phyloP scores from a whole-genome alignment of 2,797 vertebrate species.

The Cyclopterus lumpus region DNA sequence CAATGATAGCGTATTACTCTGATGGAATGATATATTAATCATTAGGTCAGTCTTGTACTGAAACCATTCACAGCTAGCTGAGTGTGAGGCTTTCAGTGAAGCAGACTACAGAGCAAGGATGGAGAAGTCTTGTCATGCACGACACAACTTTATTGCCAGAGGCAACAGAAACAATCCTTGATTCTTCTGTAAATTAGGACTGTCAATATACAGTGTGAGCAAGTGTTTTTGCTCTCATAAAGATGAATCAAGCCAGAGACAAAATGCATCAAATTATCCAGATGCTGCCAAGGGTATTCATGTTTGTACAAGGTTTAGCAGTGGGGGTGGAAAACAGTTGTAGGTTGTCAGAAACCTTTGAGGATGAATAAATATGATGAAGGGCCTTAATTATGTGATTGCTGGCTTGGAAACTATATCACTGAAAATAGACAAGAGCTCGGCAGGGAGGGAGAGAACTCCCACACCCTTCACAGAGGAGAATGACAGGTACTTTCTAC shows the following conservation, averaged over 20 bases:
- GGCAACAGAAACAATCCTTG: conserved; percentile 26
- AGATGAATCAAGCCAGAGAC: conserved; percentile 59
- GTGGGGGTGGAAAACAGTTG: conserved; percentile 78
- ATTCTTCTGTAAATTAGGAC: conserved; percentile 48
- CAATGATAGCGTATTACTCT: conserved; percentile 76
- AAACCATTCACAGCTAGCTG: conserved; percentile 55
- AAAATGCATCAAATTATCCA: conserved; percentile 68
- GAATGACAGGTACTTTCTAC: conserved; percentile 73
- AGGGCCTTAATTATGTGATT: conserved; percentile 82
- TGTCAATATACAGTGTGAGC: conserved; percentile 26
- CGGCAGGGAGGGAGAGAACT: conserved; percentile 73
- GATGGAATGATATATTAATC: conserved; percentile 79
- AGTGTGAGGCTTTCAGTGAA: conserved; percentile 68
- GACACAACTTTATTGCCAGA: conserved; percentile 9
- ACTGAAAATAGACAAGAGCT: conserved; percentile 80
- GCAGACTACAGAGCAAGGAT: conserved; percentile 34
- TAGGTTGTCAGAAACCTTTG: conserved; percentile 80
- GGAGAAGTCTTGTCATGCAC: conserved; percentile 35
- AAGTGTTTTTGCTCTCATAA: conserved; percentile 47
- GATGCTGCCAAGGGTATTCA: conserved; percentile 67
- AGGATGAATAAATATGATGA: conserved; percentile 81
- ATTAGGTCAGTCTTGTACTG: conserved; percentile 58
- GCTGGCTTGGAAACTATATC: conserved; percentile 78
- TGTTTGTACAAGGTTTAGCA: conserved; percentile 78
- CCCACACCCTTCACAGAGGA: conserved; percentile 71